Evolutionary conservation across 2,797 vertebrate genomes (phyloP).

Genomic region (Myotis vivesi): DNA sequence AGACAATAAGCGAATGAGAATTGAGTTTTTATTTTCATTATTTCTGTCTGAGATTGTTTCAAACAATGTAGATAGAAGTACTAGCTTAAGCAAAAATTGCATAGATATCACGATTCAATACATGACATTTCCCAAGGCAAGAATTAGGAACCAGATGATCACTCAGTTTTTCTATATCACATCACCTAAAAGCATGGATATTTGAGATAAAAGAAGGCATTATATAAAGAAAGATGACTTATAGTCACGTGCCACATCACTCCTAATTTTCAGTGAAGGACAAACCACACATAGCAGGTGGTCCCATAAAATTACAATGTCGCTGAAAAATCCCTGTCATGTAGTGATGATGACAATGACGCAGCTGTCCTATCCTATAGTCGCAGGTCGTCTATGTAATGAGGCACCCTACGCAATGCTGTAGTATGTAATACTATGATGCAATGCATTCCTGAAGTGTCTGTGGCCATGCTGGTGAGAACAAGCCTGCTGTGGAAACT

Average conservation of each 20-base stretch:
- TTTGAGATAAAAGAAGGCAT: neutral
- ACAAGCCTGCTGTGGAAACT: no score
- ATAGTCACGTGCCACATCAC: neutral
- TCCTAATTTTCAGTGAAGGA: neutral
- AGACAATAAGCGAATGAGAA: no score
- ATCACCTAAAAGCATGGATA: neutral
- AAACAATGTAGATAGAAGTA: neutral
- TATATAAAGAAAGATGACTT: neutral
- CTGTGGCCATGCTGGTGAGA: no score
- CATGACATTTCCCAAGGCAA: neutral
- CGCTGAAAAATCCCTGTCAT: neutral
- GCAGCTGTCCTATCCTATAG: neutral
- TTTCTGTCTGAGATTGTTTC: neutral
- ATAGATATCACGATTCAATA: neutral
- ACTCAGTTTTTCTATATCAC: neutral
- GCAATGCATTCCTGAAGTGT: neutral
- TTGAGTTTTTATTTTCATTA: neutral
- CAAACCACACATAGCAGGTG: accelerated
- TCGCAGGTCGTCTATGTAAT: neutral
- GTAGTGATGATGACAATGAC: neutral
- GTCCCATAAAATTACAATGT: neutral
- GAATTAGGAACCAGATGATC: neutral
- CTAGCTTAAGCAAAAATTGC: neutral
- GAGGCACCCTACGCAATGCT: neutral
- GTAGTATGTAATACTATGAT: no score